Evolutionary conservation across 2,113 vertebrate species (phyloP).

Genomic region (Ciconia stormi): DNA sequence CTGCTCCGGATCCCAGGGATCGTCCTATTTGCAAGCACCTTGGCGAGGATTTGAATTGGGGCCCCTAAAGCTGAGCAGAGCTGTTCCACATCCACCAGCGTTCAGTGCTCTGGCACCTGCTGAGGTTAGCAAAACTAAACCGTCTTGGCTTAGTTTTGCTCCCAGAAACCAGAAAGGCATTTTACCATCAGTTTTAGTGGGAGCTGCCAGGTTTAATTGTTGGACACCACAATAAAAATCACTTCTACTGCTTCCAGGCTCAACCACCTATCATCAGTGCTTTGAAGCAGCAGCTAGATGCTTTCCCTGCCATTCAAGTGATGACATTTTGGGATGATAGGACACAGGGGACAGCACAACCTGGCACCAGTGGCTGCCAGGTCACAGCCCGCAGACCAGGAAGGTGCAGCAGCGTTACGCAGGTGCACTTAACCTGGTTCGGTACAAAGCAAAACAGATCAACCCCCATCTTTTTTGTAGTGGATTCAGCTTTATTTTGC

Average conservation of each 20-base stretch:
- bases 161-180: neutral
- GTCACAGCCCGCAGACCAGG: neutral
- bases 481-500: neutral
- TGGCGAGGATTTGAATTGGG: neutral
- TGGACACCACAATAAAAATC: neutral
- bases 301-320: neutral
- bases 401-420: accelerated
- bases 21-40: neutral
- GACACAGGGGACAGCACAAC: neutral
- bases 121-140: neutral
- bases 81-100: neutral
- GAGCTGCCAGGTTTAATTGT: neutral
- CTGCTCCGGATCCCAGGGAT: accelerated
- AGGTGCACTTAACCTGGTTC: neutral
- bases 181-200: neutral
- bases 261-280: accelerated
- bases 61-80: neutral
- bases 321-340: neutral
- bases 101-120: neutral
- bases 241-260: neutral
- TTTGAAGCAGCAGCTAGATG: neutral
- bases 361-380: neutral
- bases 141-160: neutral
- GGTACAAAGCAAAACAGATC: neutral
- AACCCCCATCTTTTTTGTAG: neutral